Conservation (phyloP, 2,113 vertebrate genomes). For the Hystrix cristata region DNA sequence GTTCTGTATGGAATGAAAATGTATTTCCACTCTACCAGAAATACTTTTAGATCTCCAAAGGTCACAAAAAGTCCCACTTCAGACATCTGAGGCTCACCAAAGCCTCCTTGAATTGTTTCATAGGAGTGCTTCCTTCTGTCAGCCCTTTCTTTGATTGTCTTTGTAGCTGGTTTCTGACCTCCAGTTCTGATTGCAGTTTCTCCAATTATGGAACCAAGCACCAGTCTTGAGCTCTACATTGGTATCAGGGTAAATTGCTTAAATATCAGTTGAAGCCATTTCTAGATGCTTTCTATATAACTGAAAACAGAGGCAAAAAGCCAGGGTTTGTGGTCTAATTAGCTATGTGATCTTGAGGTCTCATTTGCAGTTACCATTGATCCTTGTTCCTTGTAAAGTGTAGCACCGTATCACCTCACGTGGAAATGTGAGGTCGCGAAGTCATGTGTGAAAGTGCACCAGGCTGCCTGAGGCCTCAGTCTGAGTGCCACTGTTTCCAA, state of each 20-base stretch:
- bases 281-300: not conserved
- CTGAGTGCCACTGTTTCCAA: not conserved
- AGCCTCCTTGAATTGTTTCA: not conserved
- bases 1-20: not conserved
- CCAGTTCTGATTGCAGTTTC: not conserved
- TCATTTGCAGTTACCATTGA: constrained; percentile 21
- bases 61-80: not conserved
- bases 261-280: not conserved
- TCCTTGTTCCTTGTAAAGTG: not conserved
- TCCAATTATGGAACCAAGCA: not conserved
- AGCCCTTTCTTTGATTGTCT: not conserved
- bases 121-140: not conserved
- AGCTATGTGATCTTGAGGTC: not conserved
- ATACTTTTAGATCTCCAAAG: not conserved
- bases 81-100: not conserved
- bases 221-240: not conserved
- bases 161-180: not conserved
- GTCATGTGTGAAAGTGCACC: not conserved
- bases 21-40: not conserved
- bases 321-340: not conserved
- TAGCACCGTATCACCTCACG: not conserved
- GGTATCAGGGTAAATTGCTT: not conserved
- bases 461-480: not conserved
- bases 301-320: not conserved
- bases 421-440: not conserved